phyloP scores from a whole-genome alignment of 2,888 invertebrate species.

The Neelides folsomi region DNA sequence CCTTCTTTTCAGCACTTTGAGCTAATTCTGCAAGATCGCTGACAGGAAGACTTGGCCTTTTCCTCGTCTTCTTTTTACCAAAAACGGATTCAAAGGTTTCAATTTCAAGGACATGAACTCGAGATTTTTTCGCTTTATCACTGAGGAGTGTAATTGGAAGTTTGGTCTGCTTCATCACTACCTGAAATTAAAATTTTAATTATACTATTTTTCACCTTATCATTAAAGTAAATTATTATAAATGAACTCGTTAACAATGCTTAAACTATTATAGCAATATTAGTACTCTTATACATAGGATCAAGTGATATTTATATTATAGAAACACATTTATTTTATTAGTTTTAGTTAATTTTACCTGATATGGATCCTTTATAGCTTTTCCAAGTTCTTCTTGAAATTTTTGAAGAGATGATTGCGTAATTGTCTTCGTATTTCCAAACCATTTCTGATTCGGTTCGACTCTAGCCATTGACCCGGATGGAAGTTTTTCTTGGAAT shows the following conservation, averaged over 20 bases:
- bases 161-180: constrained; percentile 91
- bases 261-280: no score
- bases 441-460: constrained; percentile 99
- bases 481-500: constrained; percentile 75
- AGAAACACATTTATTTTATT: not conserved
- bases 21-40: constrained; percentile 66
- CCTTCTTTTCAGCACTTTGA: constrained; percentile 54
- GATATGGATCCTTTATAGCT: constrained; percentile 89
- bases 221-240: not conserved
- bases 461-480: constrained; percentile 83
- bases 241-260: not conserved
- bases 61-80: constrained; percentile 84
- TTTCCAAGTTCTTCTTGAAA: constrained; percentile 90
- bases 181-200: constrained; percentile 39
- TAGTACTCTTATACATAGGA: no score
- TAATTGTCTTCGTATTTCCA: constrained; percentile 92
- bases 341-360: constrained; percentile 39
- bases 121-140: constrained; percentile 74
- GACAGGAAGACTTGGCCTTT: constrained; percentile 58
- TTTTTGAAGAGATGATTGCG: constrained; percentile 75
- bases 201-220: no score
- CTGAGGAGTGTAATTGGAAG: constrained; percentile 86
- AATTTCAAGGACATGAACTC: constrained; percentile 89
- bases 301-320: no score
- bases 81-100: constrained; percentile 89